Conservation (phyloP, 2,113 vertebrate genomes). For the Neogale vison region DNA sequence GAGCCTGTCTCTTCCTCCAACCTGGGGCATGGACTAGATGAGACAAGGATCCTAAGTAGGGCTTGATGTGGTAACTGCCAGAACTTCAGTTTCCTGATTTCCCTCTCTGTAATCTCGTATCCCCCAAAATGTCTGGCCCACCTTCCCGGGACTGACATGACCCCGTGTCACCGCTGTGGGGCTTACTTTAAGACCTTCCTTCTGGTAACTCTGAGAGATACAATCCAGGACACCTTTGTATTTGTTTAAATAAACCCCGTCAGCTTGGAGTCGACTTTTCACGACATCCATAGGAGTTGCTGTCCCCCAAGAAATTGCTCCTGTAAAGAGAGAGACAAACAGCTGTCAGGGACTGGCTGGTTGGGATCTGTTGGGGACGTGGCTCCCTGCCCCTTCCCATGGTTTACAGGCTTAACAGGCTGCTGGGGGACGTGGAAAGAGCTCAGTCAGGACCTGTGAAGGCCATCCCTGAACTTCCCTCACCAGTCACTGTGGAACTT, state of each 20-base stretch:
- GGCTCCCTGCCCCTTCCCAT: not conserved
- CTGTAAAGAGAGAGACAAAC: slow-evolving; percentile 80
- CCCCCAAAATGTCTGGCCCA: not conserved
- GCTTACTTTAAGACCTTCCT: slow-evolving; percentile 94
- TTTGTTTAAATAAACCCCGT: slow-evolving; percentile 91
- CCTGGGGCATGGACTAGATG: not conserved
- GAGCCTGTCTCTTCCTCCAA: not conserved
- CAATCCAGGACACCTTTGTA: slow-evolving; percentile 94
- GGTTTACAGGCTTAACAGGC: not conserved
- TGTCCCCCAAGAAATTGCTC: slow-evolving; percentile 95
- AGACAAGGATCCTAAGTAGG: rapidly evolving
- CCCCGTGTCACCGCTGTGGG: not conserved
- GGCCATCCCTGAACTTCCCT: not conserved
- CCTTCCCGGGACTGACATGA: not conserved
- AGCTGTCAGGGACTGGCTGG: not conserved
- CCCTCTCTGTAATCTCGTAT: not conserved
- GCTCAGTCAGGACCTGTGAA: not conserved
- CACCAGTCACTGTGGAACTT: not conserved
- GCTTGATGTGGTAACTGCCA: rapidly evolving
- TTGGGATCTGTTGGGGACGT: not conserved
- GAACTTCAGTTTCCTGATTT: not conserved
- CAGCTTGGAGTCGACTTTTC: slow-evolving; percentile 97
- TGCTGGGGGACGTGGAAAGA: not conserved
- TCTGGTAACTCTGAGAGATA: slow-evolving; percentile 92
- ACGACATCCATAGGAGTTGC: slow-evolving; percentile 96